A percentile compares a stretch with the other conserved stretches of the same genome.
These are phyloP conservation scores for Torymus aiolomorphi DNA, from an alignment of 2,888 invertebrate species.

Conservation along the genomic window DNA sequence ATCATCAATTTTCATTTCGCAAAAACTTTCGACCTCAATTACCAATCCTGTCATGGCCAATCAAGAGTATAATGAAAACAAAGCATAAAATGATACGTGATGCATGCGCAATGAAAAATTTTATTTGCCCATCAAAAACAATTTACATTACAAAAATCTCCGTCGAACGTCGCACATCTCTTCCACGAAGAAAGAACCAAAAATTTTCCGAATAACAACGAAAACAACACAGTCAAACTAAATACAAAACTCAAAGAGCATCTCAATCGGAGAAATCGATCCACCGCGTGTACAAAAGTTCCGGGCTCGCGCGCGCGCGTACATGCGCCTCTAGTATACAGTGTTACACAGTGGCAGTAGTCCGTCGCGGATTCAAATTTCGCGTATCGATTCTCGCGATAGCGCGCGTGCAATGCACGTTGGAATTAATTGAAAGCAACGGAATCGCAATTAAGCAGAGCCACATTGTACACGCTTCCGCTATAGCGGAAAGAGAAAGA, in stretches of 20 bases:
- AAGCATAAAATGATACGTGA: too few relatives aligned
- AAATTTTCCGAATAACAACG: neutral
- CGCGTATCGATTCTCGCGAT: constrained; percentile 29
- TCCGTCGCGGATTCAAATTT: constrained; percentile 28
- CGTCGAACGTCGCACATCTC: constrained; percentile 8
- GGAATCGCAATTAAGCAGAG: constrained; percentile 42
- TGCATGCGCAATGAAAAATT: neutral
- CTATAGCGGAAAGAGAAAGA: too few relatives aligned
- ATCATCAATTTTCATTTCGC: neutral
- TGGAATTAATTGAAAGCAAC: constrained; percentile 39
- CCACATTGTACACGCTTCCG: constrained; percentile 1
- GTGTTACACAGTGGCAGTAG: too few relatives aligned
- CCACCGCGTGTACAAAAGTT: too few relatives aligned
- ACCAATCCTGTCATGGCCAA: too few relatives aligned
- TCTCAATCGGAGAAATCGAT: too few relatives aligned
- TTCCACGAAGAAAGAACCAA: constrained; percentile 2
- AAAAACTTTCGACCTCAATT: too few relatives aligned
- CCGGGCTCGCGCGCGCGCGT: too few relatives aligned
- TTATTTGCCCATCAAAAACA: constrained; percentile 20
- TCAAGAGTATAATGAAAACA: too few relatives aligned
- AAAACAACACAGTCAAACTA: too few relatives aligned
- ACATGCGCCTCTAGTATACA: too few relatives aligned
- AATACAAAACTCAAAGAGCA: too few relatives aligned
- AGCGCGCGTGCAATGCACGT: neutral
- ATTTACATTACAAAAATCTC: neutral